Evolutionary conservation across 2,797 vertebrate species (phyloP).

Genomic region (Falco biarmicus): DNA sequence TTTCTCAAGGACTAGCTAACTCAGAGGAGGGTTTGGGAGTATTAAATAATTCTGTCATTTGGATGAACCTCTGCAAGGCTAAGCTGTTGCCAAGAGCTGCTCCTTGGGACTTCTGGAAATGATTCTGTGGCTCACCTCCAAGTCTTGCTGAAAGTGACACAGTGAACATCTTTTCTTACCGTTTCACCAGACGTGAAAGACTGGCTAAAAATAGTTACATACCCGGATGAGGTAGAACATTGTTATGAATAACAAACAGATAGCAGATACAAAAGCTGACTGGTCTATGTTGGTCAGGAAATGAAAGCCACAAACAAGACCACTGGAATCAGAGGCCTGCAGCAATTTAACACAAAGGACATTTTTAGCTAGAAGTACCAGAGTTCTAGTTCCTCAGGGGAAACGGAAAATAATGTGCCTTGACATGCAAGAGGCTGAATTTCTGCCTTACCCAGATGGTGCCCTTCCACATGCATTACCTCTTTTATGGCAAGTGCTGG

Average conservation of each 20-base stretch:
- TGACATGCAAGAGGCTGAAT: not conserved
- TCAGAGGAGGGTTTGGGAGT: not conserved
- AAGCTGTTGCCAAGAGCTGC: not conserved
- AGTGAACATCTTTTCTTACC: not conserved
- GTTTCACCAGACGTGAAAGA: not conserved
- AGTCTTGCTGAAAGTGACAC: not conserved
- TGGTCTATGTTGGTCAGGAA: not conserved
- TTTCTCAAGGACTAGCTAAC: not conserved
- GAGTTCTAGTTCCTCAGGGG: not conserved
- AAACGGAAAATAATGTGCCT: not conserved
- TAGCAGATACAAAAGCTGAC: not conserved
- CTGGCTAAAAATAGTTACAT: not conserved
- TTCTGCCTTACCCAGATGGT: not conserved
- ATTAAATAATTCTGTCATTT: not conserved
- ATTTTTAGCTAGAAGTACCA: not conserved
- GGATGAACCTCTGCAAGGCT: not conserved
- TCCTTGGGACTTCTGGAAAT: not conserved
- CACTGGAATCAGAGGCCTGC: not conserved
- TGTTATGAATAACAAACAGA: accelerated
- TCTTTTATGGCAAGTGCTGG: not conserved
- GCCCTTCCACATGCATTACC: accelerated
- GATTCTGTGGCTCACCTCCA: not conserved
- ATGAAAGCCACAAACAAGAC: not conserved
- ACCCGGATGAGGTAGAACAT: not conserved
- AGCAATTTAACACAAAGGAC: not conserved